Evolutionary conservation across 2,888 invertebrate species (phyloP), one percentile per base, ranked within the genome.

Genomic region (Ectemnius cavifrons): DNA sequence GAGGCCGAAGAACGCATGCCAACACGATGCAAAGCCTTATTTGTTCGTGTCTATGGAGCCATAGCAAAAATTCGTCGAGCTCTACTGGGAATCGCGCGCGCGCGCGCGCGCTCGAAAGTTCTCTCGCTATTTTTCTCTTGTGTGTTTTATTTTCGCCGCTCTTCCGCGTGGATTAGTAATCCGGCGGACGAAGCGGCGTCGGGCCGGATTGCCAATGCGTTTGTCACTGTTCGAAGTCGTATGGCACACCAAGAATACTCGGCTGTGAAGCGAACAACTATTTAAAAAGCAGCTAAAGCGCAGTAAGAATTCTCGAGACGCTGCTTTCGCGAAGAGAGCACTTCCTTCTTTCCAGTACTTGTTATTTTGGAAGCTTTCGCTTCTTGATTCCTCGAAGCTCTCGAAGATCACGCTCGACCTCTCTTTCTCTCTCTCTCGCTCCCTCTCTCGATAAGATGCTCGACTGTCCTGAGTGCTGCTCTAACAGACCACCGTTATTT

Each of bases 321-420:
- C 63, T 70, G 73, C 70, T 65, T 64, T 62, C 16, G n/a, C 60
- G 47, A 20, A 27, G n/a, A 27, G n/a, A 62, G 56, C 49, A 73
- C 71, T 60, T 18, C 20, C 57, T 16, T 23, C 23, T 23, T 23
- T 23, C 3, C 3, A 23, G 23, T 23, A 23, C 2, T 62, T 58
- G 62, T 62, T 27, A 27, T 8, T 18, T 18, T 23, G 0, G 46
- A 49, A 62, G 37, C 18, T 37, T 37, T 37, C 37, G 5, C 37
- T 37, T 11, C 37, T 37, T 52, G 52, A 52, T 16, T 16, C 52
- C 52, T 5, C 52, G 52, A 52, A 52, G 37, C 5, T 37, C 37
- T 11, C 5, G 37, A 11, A 6, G 6, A 37, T 37, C 37, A 8
- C 37, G 37, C 37, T 14, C 49, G 49, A 8, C 47, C 14, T 47